Percentiles rank a stretch among this genome's conserved stretches.
Conservation (phyloP, 2,113 vertebrate genomes). For the Ginglymostoma cirratum region DNA sequence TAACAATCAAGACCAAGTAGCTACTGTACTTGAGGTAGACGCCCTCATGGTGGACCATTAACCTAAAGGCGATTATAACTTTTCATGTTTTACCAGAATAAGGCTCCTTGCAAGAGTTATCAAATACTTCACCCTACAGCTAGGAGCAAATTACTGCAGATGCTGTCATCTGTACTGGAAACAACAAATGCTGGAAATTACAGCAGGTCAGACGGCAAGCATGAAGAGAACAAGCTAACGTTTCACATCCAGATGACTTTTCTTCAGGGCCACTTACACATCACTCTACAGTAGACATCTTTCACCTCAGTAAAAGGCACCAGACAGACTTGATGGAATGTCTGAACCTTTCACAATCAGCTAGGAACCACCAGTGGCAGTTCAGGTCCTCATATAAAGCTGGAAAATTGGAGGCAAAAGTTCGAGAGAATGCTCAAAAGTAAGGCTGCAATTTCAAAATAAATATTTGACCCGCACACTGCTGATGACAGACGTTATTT, state of each 20-base stretch:
- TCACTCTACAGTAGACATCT: background rate
- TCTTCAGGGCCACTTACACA: background rate
- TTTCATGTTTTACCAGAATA: background rate
- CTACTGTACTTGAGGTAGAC: background rate
- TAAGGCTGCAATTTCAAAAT: background rate
- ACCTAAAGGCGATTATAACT: background rate
- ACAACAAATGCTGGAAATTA: too few relatives aligned
- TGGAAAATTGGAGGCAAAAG: background rate
- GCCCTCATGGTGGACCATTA: background rate
- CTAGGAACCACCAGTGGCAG: background rate
- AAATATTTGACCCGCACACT: background rate
- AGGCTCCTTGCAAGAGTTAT: background rate
- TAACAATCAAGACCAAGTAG: background rate
- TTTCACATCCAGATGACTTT: too few relatives aligned
- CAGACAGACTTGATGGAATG: background rate
- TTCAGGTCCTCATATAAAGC: background rate
- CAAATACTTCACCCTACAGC: background rate
- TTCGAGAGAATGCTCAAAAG: background rate
- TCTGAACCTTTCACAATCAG: background rate
- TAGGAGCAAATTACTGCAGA: too few relatives aligned
- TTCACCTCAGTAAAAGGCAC: background rate
- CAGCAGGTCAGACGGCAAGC: too few relatives aligned
- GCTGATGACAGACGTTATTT: slow-evolving; percentile 26
- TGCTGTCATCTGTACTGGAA: too few relatives aligned
- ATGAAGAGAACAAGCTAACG: too few relatives aligned